These are phyloP conservation scores for Donacobius atricapilla DNA, from an alignment of 2,113 vertebrate genomes.

Conservation along the genomic window DNA sequence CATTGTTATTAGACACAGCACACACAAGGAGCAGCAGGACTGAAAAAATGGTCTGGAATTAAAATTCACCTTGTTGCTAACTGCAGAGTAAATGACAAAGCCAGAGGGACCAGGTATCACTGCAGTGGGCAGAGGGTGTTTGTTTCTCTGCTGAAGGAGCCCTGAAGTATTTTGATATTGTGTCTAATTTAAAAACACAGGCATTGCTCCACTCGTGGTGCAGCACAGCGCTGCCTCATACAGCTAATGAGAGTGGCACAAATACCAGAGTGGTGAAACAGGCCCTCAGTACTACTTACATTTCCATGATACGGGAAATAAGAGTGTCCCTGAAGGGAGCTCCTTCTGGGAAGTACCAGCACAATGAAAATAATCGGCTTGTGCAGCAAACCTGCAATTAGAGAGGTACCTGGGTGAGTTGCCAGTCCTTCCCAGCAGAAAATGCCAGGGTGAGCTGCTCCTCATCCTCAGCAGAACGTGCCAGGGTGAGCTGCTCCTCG, in stretches of 20 bases:
- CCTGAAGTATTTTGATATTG: neutral
- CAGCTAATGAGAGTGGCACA: neutral
- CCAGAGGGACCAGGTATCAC: neutral
- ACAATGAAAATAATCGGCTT: neutral
- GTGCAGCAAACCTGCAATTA: neutral
- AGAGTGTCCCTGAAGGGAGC: neutral
- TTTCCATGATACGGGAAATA: neutral
- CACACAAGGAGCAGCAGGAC: conserved; percentile 13
- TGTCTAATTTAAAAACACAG: neutral
- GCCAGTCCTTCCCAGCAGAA: neutral
- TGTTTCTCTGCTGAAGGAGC: neutral
- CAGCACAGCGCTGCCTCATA: neutral
- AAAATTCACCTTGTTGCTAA: conserved; percentile 48
- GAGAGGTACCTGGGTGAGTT: neutral
- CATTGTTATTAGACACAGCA: neutral
- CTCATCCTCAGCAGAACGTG: neutral
- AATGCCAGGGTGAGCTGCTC: neutral
- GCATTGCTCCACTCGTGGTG: neutral
- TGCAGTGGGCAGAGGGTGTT: neutral
- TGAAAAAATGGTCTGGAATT: conserved; percentile 5
- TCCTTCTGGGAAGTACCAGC: neutral
- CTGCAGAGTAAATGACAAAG: conserved; percentile 10
- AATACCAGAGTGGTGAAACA: neutral
- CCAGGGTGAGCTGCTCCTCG: neutral
- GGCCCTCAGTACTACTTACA: neutral